These are phyloP conservation scores for Motacilla tschutschensis DNA, from an alignment of 2,113 vertebrate genomes.

Conservation along the genomic window DNA sequence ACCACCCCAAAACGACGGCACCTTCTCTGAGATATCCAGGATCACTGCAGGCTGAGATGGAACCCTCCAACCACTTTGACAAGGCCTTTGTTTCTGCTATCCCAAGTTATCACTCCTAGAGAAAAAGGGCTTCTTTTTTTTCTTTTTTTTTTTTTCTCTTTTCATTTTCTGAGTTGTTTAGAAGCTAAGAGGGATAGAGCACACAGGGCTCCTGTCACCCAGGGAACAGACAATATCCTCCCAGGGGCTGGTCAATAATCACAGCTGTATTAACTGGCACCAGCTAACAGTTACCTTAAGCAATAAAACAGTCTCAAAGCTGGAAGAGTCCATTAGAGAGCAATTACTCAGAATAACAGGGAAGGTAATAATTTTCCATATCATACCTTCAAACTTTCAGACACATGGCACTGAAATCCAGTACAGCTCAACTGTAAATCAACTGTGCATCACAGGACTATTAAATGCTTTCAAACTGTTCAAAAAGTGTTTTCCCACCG, in stretches of 20 bases:
- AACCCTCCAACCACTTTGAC: not conserved
- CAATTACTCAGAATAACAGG: slow-evolving; percentile 51
- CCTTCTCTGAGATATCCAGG: not conserved
- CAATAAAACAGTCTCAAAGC: slow-evolving; percentile 59
- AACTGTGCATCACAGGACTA: slow-evolving; percentile 56
- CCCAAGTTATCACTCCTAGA: not conserved
- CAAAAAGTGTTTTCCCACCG: slow-evolving; percentile 45
- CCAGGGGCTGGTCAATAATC: not conserved
- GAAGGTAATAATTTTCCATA: slow-evolving; percentile 60
- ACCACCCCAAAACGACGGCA: not conserved
- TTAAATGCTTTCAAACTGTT: slow-evolving; percentile 46
- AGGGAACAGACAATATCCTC: not conserved
- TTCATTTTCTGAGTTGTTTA: not conserved
- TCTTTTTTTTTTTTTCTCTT: not conserved
- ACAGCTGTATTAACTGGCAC: slow-evolving; percentile 20
- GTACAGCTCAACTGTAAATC: slow-evolving; percentile 59
- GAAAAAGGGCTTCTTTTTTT: not conserved
- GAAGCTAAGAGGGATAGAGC: not conserved
- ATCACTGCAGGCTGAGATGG: not conserved
- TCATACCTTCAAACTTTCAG: slow-evolving; percentile 53
- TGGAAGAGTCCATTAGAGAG: slow-evolving; percentile 58
- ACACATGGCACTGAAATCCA: slow-evolving; percentile 52
- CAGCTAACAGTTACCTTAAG: slow-evolving; percentile 31
- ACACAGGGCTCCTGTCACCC: not conserved
- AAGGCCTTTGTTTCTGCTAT: not conserved